Base-by-base conservation (phyloP, 2,888 invertebrate genomes). In the Parnassius orleans region DNA sequence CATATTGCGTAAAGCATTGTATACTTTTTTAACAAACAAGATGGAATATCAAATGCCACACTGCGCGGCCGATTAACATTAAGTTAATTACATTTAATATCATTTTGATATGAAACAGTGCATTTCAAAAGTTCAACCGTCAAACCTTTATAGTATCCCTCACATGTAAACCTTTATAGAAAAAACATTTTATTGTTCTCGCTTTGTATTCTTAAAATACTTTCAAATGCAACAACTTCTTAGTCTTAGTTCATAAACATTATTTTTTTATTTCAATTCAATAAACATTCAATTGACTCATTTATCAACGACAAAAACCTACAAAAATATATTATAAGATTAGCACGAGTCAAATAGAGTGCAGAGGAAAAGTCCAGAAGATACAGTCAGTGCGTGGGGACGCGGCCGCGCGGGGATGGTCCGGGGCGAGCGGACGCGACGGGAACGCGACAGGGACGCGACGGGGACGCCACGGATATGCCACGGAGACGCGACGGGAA, bases 181-280 rank as follows among this genome's bases (percentile, higher is more conserved):
- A 90, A 85, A 90, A 90, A 89, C 87, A 84, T 84, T 84, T 89
- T 88, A 90, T 90, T 90, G 90, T 89, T 90, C 90, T 90, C 88
- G 88, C 84, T 88, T 63, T 86, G 88, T 88, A 89, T 89, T 79
- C 87, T 86, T 87, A 90, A 89, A 89, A 90, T 89, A 90, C 90
- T 87, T 90, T 89, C 86, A 90, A 90, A 91, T 91, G 90, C 90
- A 90, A 91, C 90, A 91, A 91, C 87, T 86, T 86, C 88, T 89
- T 90, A 90, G 81, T 87, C 88, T 89, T 90, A 90, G 73, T 83
- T 85, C 87, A 88, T 89, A 88, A 88, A 90, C 87, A 87, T 89
- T 86, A 47, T 51, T 57, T 53, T 84, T 86, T 87, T 84, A 80
- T 78, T 84, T 88, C 83, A 86, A 87, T 90, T 88, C 85, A 86